Conservation (phyloP, 1,140 invertebrate genomes). For the Panagrolaimus sp. region DNA sequence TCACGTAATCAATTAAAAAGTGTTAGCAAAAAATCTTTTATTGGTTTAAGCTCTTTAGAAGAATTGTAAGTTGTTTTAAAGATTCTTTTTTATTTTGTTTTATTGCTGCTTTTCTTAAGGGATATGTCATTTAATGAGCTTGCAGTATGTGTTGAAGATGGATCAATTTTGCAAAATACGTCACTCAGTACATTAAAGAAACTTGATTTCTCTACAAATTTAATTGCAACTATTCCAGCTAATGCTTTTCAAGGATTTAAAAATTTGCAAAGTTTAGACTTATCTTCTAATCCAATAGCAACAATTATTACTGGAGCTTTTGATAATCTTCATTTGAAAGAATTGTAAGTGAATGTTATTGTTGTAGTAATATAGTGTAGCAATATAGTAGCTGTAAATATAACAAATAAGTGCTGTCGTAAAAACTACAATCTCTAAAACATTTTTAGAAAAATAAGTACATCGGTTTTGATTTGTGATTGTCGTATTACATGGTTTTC, state of each 20-base stretch:
- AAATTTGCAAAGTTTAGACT: conserved; percentile 16
- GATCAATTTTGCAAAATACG: conserved; percentile 14
- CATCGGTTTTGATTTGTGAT: conserved; percentile 18
- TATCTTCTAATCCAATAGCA: conserved; percentile 20
- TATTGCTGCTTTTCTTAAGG: neutral
- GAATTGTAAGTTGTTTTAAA: conserved; percentile 15
- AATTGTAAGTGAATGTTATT: conserved; percentile 22
- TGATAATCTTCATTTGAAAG: conserved; percentile 14
- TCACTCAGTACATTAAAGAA: conserved; percentile 3
- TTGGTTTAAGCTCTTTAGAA: conserved; percentile 14
- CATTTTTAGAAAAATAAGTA: conserved; percentile 18
- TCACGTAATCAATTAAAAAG: conserved; percentile 13
- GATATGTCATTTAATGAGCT: conserved; percentile 19
- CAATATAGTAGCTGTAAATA: too few species aligned
- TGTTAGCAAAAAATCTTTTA: conserved; percentile 11
- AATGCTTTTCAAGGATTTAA: conserved; percentile 19
- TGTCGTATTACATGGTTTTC: conserved; percentile 18
- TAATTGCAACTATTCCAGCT: conserved; percentile 8
- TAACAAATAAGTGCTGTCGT: too few species aligned
- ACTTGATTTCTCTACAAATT: conserved; percentile 15
- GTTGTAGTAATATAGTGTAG: too few species aligned
- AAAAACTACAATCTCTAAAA: neutral
- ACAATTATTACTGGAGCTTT: conserved; percentile 18
- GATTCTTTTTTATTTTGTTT: neutral
- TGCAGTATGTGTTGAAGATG: conserved; percentile 21